phyloP scores from a whole-genome alignment of 2,797 vertebrate species.

The Epinephelus awoara region DNA sequence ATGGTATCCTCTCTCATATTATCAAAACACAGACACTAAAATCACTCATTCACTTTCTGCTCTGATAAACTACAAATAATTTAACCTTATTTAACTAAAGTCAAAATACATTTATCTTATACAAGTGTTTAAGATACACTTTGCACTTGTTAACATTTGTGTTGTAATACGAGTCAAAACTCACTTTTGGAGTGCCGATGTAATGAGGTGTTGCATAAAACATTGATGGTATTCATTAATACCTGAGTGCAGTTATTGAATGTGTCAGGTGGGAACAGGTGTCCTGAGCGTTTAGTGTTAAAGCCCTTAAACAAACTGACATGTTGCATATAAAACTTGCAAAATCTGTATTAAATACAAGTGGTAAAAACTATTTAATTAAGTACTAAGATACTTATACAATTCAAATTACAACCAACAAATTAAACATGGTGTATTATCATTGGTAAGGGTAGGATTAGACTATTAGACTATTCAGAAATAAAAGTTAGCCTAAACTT shows the following conservation, averaged over 20 bases:
- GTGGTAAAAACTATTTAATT: too few species aligned
- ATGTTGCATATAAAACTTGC: neutral
- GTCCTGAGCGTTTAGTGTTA: slow-evolving; percentile 6
- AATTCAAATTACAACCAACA: too few species aligned
- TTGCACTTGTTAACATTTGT: neutral
- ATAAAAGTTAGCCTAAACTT: neutral
- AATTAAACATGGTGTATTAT: too few species aligned
- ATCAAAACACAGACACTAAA: neutral
- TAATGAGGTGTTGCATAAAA: slow-evolving; percentile 52
- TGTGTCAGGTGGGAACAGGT: slow-evolving; percentile 19
- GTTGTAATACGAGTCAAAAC: slow-evolving; percentile 30
- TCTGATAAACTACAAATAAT: neutral
- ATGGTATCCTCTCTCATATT: neutral
- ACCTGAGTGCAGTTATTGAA: slow-evolving; percentile 30
- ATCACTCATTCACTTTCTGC: neutral
- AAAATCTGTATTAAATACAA: too few species aligned
- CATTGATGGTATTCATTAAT: slow-evolving; percentile 61
- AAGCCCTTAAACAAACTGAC: neutral
- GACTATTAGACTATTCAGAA: too few species aligned
- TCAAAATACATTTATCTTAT: neutral
- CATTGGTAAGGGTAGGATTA: too few species aligned
- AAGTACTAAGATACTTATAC: too few species aligned
- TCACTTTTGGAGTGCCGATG: slow-evolving; percentile 27
- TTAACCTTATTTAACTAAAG: neutral
- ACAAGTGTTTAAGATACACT: neutral